Conservation (phyloP, 2,797 vertebrate genomes). For the Myioborus melanocephalus region DNA sequence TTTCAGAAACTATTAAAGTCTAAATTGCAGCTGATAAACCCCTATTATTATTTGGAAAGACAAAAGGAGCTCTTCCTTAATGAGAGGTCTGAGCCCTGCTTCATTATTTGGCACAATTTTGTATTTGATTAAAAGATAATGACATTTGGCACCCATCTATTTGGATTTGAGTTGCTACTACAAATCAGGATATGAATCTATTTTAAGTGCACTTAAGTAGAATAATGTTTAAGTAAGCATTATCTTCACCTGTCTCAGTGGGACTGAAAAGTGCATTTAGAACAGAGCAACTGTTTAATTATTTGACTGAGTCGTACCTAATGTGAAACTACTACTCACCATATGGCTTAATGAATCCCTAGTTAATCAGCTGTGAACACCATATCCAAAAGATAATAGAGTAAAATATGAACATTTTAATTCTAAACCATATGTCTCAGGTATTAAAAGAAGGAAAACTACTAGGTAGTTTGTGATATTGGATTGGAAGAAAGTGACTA, state of each 20-base stretch:
- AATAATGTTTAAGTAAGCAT: not conserved
- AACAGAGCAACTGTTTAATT: not conserved
- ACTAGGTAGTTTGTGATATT: not conserved
- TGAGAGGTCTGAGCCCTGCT: not conserved
- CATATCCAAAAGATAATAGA: not conserved
- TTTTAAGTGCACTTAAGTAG: not conserved
- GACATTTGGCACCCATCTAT: not conserved
- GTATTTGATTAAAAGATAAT: conserved; percentile 12
- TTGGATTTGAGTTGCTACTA: not conserved
- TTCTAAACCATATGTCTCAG: not conserved
- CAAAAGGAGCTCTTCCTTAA: not conserved
- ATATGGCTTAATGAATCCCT: not conserved
- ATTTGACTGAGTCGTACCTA: not conserved
- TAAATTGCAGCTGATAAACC: not conserved
- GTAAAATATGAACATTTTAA: not conserved
- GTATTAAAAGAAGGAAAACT: not conserved
- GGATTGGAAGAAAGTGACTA: not conserved
- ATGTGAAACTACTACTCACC: not conserved
- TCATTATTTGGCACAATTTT: not conserved
- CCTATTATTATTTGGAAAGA: not conserved
- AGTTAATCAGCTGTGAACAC: not conserved
- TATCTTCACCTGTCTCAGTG: not conserved
- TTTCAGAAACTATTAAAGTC: not conserved
- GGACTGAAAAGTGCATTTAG: not conserved
- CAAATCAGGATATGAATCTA: not conserved